Conservation (phyloP, 1,140 invertebrate genomes). For the Acyrthosiphon pisum region DNA sequence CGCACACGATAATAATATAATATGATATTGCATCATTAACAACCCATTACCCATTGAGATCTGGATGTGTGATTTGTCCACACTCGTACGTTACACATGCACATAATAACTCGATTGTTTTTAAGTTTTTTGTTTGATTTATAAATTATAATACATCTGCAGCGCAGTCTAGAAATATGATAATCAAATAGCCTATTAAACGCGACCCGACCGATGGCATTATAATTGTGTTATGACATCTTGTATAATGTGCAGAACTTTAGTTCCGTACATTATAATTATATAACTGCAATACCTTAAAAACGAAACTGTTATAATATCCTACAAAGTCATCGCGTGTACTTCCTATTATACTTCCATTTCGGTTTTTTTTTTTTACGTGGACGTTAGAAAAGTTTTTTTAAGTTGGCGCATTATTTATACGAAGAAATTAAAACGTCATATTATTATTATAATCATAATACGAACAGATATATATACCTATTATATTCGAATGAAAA, state of each 20-base stretch:
- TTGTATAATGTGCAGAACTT: not conserved
- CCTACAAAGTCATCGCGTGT: not conserved
- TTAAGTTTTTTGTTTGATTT: not conserved
- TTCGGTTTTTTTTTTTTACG: not conserved
- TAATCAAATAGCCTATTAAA: not conserved
- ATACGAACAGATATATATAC: not conserved
- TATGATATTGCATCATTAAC: no score
- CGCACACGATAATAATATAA: no score
- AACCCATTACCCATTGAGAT: no score
- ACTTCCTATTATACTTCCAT: not conserved
- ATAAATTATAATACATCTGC: no score
- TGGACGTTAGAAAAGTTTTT: not conserved
- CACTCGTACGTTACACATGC: not conserved
- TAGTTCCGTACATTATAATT: not conserved
- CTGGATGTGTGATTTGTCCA: not conserved
- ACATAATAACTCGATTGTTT: not conserved
- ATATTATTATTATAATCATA: constrained; percentile 1
- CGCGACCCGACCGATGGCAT: not conserved
- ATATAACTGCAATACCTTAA: not conserved
- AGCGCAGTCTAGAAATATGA: not conserved
- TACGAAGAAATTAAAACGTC: constrained; percentile 12
- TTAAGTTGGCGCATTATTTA: not conserved
- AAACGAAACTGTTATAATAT: not conserved
- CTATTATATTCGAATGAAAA: not conserved
- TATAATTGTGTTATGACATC: not conserved